Evolutionary conservation across 2,797 vertebrate genomes (phyloP), one percentile per base, ranked within the genome.

Genomic region (Sebastes iracundus): DNA sequence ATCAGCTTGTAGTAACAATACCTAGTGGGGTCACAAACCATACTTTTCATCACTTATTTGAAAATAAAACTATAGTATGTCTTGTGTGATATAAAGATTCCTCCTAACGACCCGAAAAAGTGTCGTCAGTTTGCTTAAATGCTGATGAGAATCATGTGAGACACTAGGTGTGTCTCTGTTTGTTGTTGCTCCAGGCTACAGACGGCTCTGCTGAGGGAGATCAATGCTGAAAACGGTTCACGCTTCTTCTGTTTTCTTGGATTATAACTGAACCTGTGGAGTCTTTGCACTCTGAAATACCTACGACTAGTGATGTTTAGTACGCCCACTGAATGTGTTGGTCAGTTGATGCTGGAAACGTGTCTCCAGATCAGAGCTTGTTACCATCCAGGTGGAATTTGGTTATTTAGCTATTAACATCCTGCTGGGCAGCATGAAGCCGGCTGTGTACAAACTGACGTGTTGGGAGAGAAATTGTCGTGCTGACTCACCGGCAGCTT

Each of bases 401-500:
- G 52, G 73, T 83, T 65, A 23, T 60, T 65, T 66, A 61, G 33
- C 65, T 58, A 22, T 83, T 77, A 60, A 61, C 69, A 18, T 46
- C 35, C 46, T 64, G 81, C 69, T 68, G 81, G 63, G 82, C 28
- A 55, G 46, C 65, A 60, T 35, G 52, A 68, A 56, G 25, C 60
- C 72, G 73, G 68, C 77, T 55, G 28, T 79, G 75, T 68, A 55
- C 28, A 75, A 70, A 55, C 49, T 22, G 59, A 77, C 75, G 67
- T 75, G 81, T 81, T 84, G 72, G 52, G 79, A 83, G 67, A 75
- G 74, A 78, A 73, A 70, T 30, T 63, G 73, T 83, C 27, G 11
- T 35, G 49, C 80, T 81, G 81, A 91, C 75, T 92, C 90, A 87
- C 18, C 30, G 35, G 53, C 77, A 82, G 73, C 71, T 77, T 84